Evolutionary conservation across 1,140 invertebrate species (phyloP).

Genomic region (Lasioglossum albipes): DNA sequence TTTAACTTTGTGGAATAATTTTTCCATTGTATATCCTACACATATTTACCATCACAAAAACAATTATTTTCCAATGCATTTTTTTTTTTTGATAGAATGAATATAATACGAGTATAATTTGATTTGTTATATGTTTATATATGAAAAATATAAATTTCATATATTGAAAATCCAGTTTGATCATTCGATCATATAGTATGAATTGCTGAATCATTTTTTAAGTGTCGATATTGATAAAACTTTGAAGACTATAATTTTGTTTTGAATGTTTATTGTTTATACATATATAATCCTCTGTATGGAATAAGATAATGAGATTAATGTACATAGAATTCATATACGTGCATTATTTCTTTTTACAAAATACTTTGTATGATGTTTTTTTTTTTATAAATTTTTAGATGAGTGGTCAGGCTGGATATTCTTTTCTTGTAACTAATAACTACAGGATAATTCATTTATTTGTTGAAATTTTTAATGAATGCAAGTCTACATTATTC

Average conservation of each 20-base stretch:
- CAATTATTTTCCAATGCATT: slow-evolving; percentile 38
- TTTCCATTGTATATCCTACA: slow-evolving; percentile 15
- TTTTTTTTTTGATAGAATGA: slow-evolving; percentile 29
- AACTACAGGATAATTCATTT: neutral
- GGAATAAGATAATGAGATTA: neutral
- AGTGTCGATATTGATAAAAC: neutral
- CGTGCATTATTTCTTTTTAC: neutral
- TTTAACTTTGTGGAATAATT: neutral
- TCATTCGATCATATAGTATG: slow-evolving; percentile 3
- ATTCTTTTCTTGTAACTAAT: neutral
- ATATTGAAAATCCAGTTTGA: slow-evolving; percentile 31
- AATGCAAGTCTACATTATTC: neutral
- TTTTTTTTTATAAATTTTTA: neutral
- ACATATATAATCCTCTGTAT: neutral
- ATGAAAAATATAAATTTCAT: slow-evolving; percentile 16
- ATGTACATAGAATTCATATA: neutral
- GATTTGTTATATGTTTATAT: slow-evolving; percentile 37
- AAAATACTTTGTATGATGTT: slow-evolving; percentile 13
- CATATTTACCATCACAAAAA: slow-evolving; percentile 29
- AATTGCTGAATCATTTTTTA: neutral
- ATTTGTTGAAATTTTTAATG: neutral
- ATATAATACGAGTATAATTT: slow-evolving; percentile 22
- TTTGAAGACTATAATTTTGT: neutral
- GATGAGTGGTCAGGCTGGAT: slow-evolving; percentile 19
- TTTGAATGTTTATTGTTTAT: slow-evolving; percentile 6